Percentiles rank a stretch among this genome's conserved stretches.
phyloP scores from a whole-genome alignment of 2,888 invertebrate species.

The Mactromeris polynyma region DNA sequence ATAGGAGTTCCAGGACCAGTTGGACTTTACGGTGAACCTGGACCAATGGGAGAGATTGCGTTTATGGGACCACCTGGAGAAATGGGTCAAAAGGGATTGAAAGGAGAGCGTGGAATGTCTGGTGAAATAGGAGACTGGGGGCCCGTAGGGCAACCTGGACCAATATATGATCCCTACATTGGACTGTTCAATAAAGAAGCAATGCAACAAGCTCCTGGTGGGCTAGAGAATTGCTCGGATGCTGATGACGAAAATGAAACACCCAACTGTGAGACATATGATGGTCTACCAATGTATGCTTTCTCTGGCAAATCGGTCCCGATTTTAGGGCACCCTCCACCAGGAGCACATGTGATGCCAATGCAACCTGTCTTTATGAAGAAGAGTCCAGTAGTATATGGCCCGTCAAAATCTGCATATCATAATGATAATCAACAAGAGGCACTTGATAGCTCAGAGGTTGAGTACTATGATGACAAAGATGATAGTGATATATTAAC shows the following conservation, averaged over 20 bases:
- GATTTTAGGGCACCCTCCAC: constrained; percentile 47
- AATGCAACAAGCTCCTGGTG: constrained; percentile 1
- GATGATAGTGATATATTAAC: constrained; percentile 46
- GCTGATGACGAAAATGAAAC: constrained; percentile 35
- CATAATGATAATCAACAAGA: background rate
- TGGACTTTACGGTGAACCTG: constrained; percentile 59
- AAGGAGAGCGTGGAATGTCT: constrained; percentile 52
- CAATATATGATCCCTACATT: constrained; percentile 60
- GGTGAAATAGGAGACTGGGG: constrained; percentile 61
- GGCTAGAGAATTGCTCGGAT: constrained; percentile 24
- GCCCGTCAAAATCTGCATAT: background rate
- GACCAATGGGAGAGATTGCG: constrained; percentile 55
- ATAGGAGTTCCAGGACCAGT: constrained; percentile 57
- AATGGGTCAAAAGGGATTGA: constrained; percentile 43
- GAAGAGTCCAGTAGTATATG: background rate
- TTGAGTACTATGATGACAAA: background rate
- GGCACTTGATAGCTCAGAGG: background rate
- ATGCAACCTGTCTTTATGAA: background rate
- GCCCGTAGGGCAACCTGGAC: constrained; percentile 55
- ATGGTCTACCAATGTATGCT: background rate
- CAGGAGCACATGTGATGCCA: constrained; percentile 56
- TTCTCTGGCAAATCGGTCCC: constrained; percentile 42
- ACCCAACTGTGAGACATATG: constrained; percentile 5
- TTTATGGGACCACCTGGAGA: constrained; percentile 52
- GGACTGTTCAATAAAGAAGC: constrained; percentile 18